phyloP scores from a whole-genome alignment of 1,140 invertebrate species.

The Coenobita brevimanus region DNA sequence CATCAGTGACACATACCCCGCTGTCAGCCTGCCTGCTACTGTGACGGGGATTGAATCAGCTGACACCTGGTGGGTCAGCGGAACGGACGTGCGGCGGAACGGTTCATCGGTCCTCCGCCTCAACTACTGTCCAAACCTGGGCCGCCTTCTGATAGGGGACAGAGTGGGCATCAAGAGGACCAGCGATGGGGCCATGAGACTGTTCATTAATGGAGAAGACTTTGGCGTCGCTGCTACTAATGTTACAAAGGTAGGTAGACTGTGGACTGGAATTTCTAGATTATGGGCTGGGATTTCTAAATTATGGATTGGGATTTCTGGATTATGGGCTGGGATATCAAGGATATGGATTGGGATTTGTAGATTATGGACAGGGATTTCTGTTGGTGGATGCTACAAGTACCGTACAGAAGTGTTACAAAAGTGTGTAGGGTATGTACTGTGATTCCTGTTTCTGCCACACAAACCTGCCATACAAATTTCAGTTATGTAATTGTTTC shows the following conservation, averaged over 20 bases:
- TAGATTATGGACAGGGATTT: no score
- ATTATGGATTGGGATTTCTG: no score
- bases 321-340: no score
- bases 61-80: conserved; percentile 75
- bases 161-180: conserved; percentile 75
- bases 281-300: no score
- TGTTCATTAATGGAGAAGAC: conserved; percentile 87
- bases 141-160: conserved; percentile 84
- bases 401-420: no score
- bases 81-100: conserved; percentile 80
- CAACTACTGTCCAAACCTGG: conserved; percentile 83
- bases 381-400: no score
- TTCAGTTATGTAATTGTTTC: no score
- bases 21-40: conserved; percentile 78
- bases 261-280: not conserved
- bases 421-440: no score
- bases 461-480: no score
- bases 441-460: no score
- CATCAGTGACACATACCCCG: conserved; percentile 77
- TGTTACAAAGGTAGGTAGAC: conserved; percentile 79
- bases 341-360: no score
- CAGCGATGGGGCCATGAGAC: conserved; percentile 76
- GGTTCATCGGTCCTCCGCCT: conserved; percentile 74
- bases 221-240: conserved; percentile 86
- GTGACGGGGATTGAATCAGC: conserved; percentile 72